Evolutionary conservation across 2,888 invertebrate species (phyloP), one percentile per base, ranked within the genome.

Genomic region (Volucella bombylans): DNA sequence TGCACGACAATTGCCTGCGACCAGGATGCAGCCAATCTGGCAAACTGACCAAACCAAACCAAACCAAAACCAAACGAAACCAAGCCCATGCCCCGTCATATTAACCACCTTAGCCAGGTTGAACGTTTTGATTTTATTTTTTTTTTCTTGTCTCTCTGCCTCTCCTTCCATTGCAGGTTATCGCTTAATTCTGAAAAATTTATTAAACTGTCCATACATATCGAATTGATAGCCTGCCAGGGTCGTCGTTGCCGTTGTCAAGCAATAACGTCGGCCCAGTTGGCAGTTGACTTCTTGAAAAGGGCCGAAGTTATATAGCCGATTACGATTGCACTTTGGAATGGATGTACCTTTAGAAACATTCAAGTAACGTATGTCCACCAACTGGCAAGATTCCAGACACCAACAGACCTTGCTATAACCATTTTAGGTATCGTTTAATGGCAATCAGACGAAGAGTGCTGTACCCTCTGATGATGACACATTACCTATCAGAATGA

Each of bases 1-100:
- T 90, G 89, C 89, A 89, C 79, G 78, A 76, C 74, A 77, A 65
- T 49, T 65, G 38, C 57, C 64, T 11, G 45, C 50, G 57, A 41
- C 64, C 64, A 65, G 65, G 67, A 50, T 65, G 47, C 43, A 41
- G 31, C 31, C 31, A 31, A 31, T 31, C 31, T 31, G 31, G 6
- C 31, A 31, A 31, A 31, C 31, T 47, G 61, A 12, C 15, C 67
- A 64, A 39, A 23, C 38, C 69, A 38, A 64, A 23, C 49, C 61
- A 77, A 59, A 9, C 38, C 31, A 54, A 8, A 43, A 55, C 18
- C 23, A 41, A 45, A 68, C 59, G 54, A 57, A 64, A 6, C 31
- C 31, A 31, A 31, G 31, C 31, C 31, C 31, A 31, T 31, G 31
- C 31, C 45, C 68, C 54, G 61, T 79, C 69, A 78, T 73, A 79